A percentile compares a stretch with the other conserved stretches of the same genome.
phyloP scores from a whole-genome alignment of 1,140 invertebrate species.

The Nephotettix cincticeps region DNA sequence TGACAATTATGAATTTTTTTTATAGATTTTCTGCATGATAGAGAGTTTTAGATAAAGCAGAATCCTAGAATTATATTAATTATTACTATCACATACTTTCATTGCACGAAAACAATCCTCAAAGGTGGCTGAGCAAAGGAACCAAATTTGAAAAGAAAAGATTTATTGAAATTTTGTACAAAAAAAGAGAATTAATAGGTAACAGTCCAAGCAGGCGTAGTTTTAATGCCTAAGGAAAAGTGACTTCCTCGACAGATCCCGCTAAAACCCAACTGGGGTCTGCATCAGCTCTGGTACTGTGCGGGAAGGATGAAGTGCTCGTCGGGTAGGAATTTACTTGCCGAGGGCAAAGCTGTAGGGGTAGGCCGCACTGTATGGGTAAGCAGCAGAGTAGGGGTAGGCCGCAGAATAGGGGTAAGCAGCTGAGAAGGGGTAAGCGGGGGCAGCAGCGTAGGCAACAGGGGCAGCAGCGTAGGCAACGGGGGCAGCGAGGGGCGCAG shows the following conservation, averaged over 20 bases:
- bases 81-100: no score
- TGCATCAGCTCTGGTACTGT: constrained; percentile 20
- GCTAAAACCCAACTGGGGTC: constrained; percentile 25
- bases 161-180: constrained; percentile 11
- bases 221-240: constrained; percentile 4
- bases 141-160: not conserved
- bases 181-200: not conserved
- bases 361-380: constrained; percentile 22
- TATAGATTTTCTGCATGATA: no score
- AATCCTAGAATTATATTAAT: no score
- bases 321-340: not conserved
- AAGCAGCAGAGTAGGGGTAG: constrained; percentile 14
- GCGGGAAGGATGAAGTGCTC: not conserved
- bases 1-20: no score
- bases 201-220: not conserved
- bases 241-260: not conserved
- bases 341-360: not conserved
- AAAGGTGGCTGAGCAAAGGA: no score
- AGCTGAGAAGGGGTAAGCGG: not conserved
- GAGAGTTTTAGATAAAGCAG: no score
- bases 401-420: constrained; percentile 31
- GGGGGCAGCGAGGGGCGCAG: constrained; percentile 32
- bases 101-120: no score
- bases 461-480: constrained; percentile 33
- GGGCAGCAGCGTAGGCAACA: constrained; percentile 39